A percentile compares a stretch with the other conserved stretches of the same genome.
Evolutionary conservation across 2,888 invertebrate species (phyloP).

Genomic region (Microchrysa polita): DNA sequence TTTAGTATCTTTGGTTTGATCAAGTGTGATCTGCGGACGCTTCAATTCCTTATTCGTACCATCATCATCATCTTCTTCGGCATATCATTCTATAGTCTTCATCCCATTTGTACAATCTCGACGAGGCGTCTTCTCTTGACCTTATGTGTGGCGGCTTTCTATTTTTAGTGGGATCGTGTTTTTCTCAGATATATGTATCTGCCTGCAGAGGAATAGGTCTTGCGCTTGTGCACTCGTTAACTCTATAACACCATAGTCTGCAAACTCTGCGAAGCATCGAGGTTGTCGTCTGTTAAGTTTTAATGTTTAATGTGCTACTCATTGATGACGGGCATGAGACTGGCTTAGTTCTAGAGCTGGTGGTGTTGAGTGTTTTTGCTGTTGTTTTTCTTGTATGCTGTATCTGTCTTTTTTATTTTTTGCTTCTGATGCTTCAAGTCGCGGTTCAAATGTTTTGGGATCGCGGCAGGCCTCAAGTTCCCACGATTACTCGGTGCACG

Average conservation of each 20-base stretch:
- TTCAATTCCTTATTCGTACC: neutral
- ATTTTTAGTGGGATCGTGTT: conserved; percentile 33
- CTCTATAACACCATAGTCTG: conserved; percentile 13
- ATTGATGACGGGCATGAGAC: conserved; percentile 16
- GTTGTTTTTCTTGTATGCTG: conserved; percentile 5
- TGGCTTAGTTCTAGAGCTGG: conserved; percentile 13
- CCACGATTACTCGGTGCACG: conserved; percentile 56
- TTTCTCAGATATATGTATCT: conserved; percentile 39
- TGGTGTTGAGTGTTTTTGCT: too few species aligned
- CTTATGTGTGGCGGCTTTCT: conserved; percentile 39
- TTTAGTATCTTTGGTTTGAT: too few species aligned
- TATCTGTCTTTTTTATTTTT: conserved; percentile 1
- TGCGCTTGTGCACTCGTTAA: conserved; percentile 42
- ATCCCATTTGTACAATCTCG: neutral
- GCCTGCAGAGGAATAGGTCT: conserved; percentile 25
- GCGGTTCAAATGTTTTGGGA: conserved; percentile 56
- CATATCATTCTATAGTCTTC: too few species aligned
- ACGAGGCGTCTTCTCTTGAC: conserved; percentile 35
- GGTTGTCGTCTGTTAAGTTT: conserved; percentile 23
- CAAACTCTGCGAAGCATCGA: conserved; percentile 2
- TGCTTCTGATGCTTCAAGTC: conserved; percentile 36
- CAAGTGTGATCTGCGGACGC: neutral
- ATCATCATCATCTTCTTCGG: too few species aligned
- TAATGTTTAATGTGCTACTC: neutral
- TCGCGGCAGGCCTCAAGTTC: conserved; percentile 57